Percentiles rank a stretch among this genome's conserved stretches.
phyloP scores from a whole-genome alignment of 2,113 vertebrate species.

The Eclectus roratus region DNA sequence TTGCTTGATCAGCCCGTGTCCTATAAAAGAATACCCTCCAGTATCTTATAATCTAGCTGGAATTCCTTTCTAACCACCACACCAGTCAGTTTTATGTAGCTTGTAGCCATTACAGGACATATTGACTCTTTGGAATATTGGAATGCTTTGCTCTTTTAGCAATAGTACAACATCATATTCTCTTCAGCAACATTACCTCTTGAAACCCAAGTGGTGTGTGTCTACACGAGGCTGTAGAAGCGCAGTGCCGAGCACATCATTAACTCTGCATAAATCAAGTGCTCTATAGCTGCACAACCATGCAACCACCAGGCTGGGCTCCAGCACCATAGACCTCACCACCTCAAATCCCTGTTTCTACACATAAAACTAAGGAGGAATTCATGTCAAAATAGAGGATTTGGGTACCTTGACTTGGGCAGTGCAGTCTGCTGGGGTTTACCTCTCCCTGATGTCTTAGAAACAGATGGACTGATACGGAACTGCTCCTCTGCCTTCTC shows the following conservation, averaged over 20 bases:
- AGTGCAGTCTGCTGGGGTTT: background rate
- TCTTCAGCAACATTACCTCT: background rate
- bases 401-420: background rate
- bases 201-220: accelerated
- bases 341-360: background rate
- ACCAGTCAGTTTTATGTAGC: background rate
- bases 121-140: background rate
- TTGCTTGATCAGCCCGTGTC: background rate
- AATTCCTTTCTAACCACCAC: background rate
- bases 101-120: background rate
- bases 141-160: background rate
- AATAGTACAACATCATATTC: accelerated
- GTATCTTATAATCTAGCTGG: background rate
- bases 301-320: background rate
- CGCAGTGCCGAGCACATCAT: accelerated
- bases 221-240: background rate
- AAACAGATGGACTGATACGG: background rate
- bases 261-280: accelerated
- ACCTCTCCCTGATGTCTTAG: background rate
- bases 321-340: background rate
- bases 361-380: background rate
- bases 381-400: background rate
- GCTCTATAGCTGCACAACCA: background rate
- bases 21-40: background rate
- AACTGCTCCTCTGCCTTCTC: background rate